Evolutionary conservation across 2,888 invertebrate species (phyloP), one percentile per base, ranked within the genome.

Genomic region (Amblyjoppa fuscipennis): DNA sequence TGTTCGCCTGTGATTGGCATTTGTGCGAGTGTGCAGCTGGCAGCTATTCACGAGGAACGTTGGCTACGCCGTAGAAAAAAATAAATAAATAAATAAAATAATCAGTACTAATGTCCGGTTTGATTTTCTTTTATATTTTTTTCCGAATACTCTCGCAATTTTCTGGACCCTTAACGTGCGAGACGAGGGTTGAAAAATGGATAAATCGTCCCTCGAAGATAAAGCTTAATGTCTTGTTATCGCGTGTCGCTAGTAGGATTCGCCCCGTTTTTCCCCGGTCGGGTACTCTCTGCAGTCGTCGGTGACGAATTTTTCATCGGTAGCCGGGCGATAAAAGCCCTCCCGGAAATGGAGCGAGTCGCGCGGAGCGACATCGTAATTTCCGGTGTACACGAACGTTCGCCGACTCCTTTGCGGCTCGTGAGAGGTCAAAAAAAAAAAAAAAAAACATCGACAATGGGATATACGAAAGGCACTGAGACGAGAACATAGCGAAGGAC

Each of bases 301-400:
- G 16, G 71, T 68, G 81, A 59, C 84, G 81, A 73, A 81, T 77
- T 81, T 45, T 81, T 66, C 61, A 74, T 73, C 59, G 59, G 34
- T 53, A 41, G 49, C 69, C 25, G 28, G 74, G 20, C 25, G 64
- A 64, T 41, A 13, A 28, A 51, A 25, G 25, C 4, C 31, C 5
- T 56, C 38, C 71, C 53, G 66, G 76, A 84, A 84, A 76, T 81
- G 76, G 71, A 53, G 68, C 28, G 76, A 76, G 66, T 53, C 56
- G 71, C 25, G 81, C 31, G 66, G 73, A 81, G 71, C 81, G 84
- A 81, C 76, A 64, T 81, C 66, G 76, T 81, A 84, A 84, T 84
- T 84, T 84, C 84, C 84, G 84, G 81, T 70, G 41, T 70, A 20
- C 66, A 11, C 38, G 38, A 41, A 25, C 41, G 66, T 38, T 66